These are phyloP conservation scores for Sardina pilchardus DNA, from an alignment of 2,113 vertebrate genomes.

Conservation along the genomic window DNA sequence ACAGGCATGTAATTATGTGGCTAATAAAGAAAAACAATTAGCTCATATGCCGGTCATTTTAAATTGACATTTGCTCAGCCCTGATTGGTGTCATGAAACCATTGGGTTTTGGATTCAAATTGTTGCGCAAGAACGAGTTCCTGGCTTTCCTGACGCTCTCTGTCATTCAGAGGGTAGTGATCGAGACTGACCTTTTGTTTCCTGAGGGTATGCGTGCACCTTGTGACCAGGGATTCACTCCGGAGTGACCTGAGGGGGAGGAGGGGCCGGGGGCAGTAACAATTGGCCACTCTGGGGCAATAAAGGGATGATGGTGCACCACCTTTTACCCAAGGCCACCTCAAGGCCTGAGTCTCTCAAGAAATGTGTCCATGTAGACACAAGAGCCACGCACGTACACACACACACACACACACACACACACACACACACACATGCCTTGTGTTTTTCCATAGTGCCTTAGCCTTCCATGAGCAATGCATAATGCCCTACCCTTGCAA, in stretches of 20 bases:
- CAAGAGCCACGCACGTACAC: constrained; percentile 24
- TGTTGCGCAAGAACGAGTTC: not conserved
- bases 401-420: not conserved
- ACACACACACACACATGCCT: constrained; percentile 6
- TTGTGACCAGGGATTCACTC: not conserved
- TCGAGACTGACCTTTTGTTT: not conserved
- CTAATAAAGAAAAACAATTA: not conserved
- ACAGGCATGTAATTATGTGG: not conserved
- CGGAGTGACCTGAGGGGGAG: not conserved
- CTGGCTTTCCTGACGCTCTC: not conserved
- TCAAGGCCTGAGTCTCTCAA: not conserved
- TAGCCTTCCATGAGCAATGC: not conserved
- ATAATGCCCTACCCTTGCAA: not conserved
- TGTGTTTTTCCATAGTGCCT: not conserved
- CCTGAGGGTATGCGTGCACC: not conserved
- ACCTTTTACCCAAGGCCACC: not conserved
- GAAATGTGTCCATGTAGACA: not conserved
- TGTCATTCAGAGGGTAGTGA: not conserved
- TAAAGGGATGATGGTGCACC: not conserved
- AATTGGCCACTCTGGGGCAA: not conserved
- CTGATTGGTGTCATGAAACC: not conserved
- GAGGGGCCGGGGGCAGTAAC: not conserved
- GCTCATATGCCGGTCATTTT: not conserved
- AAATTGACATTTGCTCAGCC: not conserved
- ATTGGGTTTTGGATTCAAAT: not conserved